Percentiles rank a stretch among this genome's conserved stretches.
phyloP scores from a whole-genome alignment of 2,888 invertebrate species.

The Calameuta filiformis region DNA sequence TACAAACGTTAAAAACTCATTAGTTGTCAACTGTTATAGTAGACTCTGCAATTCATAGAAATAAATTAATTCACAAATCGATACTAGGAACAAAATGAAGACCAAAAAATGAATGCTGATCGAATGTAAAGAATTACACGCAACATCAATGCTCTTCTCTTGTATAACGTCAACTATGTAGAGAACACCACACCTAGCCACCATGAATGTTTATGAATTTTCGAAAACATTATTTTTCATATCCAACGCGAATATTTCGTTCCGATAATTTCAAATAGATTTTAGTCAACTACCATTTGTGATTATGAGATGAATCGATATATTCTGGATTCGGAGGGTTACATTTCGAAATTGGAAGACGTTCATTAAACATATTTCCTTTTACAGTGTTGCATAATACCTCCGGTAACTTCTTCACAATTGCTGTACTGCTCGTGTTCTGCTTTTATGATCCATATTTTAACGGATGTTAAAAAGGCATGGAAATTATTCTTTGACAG shows the following conservation, averaged over 20 bases:
- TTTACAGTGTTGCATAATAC: constrained; percentile 3
- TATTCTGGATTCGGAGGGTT: background rate
- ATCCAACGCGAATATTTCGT: background rate
- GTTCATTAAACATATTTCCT: constrained; percentile 18
- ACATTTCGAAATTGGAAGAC: constrained; percentile 15
- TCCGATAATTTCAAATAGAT: background rate
- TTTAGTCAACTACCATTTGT: background rate
- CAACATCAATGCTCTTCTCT: background rate
- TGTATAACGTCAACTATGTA: background rate
- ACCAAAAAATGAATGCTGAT: background rate
- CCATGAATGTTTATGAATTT: background rate
- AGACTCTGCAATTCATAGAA: background rate
- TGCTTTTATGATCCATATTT: background rate
- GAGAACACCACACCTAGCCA: background rate
- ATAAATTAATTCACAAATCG: background rate
- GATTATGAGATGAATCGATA: background rate
- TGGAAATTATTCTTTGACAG: constrained; percentile 23
- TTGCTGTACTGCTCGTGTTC: background rate
- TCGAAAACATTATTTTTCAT: background rate
- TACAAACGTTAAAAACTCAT: background rate
- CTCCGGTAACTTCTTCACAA: background rate
- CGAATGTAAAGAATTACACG: background rate
- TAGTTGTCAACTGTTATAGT: background rate
- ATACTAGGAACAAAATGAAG: background rate
- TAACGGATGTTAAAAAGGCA: background rate